Base-by-base conservation (phyloP, 2,797 vertebrate genomes). In the Bovichtus diacanthus region DNA sequence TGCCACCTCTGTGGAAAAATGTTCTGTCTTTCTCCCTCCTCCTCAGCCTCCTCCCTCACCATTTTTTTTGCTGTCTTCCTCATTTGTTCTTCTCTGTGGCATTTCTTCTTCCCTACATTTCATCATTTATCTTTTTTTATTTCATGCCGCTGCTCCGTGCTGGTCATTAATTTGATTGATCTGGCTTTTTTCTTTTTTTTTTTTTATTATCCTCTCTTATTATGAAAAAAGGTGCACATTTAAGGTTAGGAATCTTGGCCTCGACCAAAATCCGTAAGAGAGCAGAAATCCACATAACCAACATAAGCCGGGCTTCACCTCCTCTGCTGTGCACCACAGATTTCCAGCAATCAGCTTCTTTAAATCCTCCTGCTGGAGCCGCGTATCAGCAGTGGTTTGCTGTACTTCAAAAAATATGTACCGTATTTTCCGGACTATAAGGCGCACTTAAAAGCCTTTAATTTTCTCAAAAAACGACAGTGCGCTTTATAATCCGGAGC, bases 341-440 rank as follows among this genome's bases (percentile, higher is more conserved):
- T 84, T 89, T 84, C 60, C 41, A 77, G 82, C 82, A 88, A 87
- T 83, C 78, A 86, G 67, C 78, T 61, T 60, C 78, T 74, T n/a
- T 81, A 88, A 89, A 81, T 71, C 85, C 77, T 64, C 23, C 49
- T 23, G 29, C 74, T 79, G 43, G 61, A 76, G 69, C 68, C 36
- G 39, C 7, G 9, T 70, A 77, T 80, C 78, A 81, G 50, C 56
- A 21, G 39, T 80, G 77, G 50, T 82, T 88, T 80, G 44, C 72
- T 70, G 60, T 71, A 66, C 61, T 90, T 88, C 3, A 43, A 49
- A 79, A 83, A 80, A 70, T 12, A 64, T 70, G 61, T 47, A 44
- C 54, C n/a, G n/a, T n/a, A n/a, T n/a, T n/a, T n/a, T n/a, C n/a
- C n/a, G n/a, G n/a, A n/a, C n/a, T n/a, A n/a, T n/a, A n/a, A n/a